Conservation (phyloP, 2,113 vertebrate genomes). For the Spea multiplicata region DNA sequence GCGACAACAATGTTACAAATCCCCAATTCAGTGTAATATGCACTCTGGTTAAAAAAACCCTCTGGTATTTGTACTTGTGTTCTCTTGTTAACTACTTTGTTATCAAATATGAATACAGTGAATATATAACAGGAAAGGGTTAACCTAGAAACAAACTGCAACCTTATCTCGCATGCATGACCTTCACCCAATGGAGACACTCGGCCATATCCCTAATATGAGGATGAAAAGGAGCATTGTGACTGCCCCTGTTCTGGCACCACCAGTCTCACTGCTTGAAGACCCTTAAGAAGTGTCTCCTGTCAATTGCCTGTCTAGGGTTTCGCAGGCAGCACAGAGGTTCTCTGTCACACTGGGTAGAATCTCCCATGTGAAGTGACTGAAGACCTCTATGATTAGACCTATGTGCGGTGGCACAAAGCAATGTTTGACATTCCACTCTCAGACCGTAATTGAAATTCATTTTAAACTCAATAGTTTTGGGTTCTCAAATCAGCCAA, state of each 20-base stretch:
- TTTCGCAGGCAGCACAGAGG: constrained; percentile 40
- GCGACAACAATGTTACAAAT: constrained; percentile 36
- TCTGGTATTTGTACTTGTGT: background rate
- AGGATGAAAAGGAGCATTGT: constrained; percentile 44
- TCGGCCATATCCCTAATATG: constrained; percentile 1
- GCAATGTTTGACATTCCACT: constrained; percentile 44
- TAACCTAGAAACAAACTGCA: constrained; percentile 16
- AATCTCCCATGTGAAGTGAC: constrained; percentile 36
- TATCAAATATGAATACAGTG: background rate
- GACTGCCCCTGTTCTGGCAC: constrained; percentile 25
- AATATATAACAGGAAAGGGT: constrained; percentile 11
- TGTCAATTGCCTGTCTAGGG: constrained; percentile 33
- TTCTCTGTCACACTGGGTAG: constrained; percentile 35
- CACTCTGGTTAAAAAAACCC: background rate
- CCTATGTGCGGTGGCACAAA: constrained; percentile 33
- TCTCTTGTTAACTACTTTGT: constrained; percentile 14
- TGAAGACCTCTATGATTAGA: constrained; percentile 31
- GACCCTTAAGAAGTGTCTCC: constrained; percentile 29
- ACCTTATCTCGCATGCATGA: constrained; percentile 39
- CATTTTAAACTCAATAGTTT: constrained; percentile 43
- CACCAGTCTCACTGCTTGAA: constrained; percentile 37
- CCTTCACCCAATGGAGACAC: constrained; percentile 25
- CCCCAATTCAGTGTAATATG: background rate
- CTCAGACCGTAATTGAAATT: constrained; percentile 41
- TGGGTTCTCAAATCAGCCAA: constrained; percentile 39